phyloP scores from a whole-genome alignment of 2,888 invertebrate species.

The Morinoia aosen region DNA sequence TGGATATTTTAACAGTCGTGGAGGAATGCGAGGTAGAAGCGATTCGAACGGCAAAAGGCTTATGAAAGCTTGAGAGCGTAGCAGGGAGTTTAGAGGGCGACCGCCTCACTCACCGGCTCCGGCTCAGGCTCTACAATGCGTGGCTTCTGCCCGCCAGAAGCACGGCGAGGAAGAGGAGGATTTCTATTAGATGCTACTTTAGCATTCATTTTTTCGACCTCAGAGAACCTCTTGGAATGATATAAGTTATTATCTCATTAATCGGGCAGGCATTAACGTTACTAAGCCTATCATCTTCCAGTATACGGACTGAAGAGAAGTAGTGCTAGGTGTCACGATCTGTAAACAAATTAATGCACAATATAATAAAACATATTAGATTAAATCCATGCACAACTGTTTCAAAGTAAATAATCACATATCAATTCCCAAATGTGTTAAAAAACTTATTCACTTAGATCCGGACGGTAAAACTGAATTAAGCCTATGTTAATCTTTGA shows the following conservation, averaged over 20 bases:
- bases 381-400: not conserved
- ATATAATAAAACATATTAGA: not conserved
- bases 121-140: slow-evolving; percentile 51
- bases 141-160: slow-evolving; percentile 40
- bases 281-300: slow-evolving; percentile 48
- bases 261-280: slow-evolving; percentile 16
- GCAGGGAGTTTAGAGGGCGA: not conserved
- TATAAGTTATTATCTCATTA: slow-evolving; percentile 49
- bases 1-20: not conserved
- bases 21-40: slow-evolving; percentile 32
- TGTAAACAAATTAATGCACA: slow-evolving; percentile 40
- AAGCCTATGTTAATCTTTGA: not conserved
- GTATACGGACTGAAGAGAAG: slow-evolving; percentile 31
- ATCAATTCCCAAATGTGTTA: not conserved
- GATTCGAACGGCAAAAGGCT: not conserved
- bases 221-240: slow-evolving; percentile 51
- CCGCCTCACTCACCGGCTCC: not conserved
- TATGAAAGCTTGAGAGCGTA: not conserved
- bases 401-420: not conserved
- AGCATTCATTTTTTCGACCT: slow-evolving; percentile 38
- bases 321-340: slow-evolving; percentile 18
- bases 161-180: slow-evolving; percentile 43
- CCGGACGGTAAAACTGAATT: not conserved
- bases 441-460: not conserved
- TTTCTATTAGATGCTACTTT: slow-evolving; percentile 51